phyloP scores from a whole-genome alignment of 2,888 invertebrate genomes.

The Drosophila demipolita region DNA sequence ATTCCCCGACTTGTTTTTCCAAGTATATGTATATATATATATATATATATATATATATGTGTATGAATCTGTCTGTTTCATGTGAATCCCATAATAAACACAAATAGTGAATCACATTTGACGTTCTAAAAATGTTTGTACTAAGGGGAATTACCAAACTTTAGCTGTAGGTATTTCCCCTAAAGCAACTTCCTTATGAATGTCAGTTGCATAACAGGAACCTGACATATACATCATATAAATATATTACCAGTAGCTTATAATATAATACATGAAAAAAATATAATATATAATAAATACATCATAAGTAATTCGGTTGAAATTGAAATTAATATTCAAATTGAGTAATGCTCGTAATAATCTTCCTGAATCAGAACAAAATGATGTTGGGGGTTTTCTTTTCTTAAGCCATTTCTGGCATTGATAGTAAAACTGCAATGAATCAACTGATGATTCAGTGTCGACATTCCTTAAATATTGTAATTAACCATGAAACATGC shows the following conservation, averaged over 20 bases:
- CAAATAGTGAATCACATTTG: conserved; percentile 27
- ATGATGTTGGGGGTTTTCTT: neutral
- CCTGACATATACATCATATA: neutral
- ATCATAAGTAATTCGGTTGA: too few species aligned
- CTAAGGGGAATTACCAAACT: conserved; percentile 35
- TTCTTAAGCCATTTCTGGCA: neutral
- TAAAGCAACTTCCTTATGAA: conserved; percentile 1
- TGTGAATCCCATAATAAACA: neutral
- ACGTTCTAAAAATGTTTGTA: neutral
- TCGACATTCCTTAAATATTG: neutral
- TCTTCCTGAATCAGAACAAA: neutral
- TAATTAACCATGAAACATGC: neutral
- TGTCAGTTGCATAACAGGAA: neutral
- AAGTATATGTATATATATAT: neutral
- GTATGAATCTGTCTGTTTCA: neutral
- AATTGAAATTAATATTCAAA: neutral
- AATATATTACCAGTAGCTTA: neutral
- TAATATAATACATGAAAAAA: neutral
- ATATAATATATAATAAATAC: too few species aligned
- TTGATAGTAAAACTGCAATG: neutral
- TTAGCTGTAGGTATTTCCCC: conserved; percentile 40
- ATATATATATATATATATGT: neutral
- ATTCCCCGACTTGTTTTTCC: conserved; percentile 5
- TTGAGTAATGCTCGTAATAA: neutral
- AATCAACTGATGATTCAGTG: neutral